A percentile compares a stretch with the other conserved stretches of the same genome.
Evolutionary conservation across 2,888 invertebrate genomes (phyloP).

Genomic region (Drosophila peninsularis): DNA sequence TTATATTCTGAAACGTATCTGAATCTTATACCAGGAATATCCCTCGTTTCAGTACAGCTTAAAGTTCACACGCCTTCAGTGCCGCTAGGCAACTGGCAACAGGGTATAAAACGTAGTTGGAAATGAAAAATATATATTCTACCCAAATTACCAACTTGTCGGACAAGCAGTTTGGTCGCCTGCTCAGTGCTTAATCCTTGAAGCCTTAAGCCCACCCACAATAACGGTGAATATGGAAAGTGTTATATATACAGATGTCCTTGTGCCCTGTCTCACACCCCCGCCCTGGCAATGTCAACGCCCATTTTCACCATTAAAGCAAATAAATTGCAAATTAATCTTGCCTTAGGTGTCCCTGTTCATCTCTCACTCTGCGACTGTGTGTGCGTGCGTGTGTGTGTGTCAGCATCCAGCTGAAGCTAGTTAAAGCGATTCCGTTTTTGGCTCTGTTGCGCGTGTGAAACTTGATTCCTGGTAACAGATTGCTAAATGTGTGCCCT

Average conservation of each 20-base stretch:
- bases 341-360: conserved; percentile 62
- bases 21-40: neutral
- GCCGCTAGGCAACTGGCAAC: neutral
- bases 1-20: neutral
- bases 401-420: conserved; percentile 13
- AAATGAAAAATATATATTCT: conserved; percentile 58
- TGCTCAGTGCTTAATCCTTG: conserved; percentile 5
- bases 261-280: neutral
- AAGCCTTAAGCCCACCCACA: conserved; percentile 7
- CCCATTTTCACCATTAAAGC: conserved; percentile 66
- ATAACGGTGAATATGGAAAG: conserved; percentile 34
- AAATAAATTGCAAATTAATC: conserved; percentile 81
- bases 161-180: conserved; percentile 27
- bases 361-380: conserved; percentile 9
- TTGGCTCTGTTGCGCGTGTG: conserved; percentile 24
- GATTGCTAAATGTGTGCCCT: conserved; percentile 16
- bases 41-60: neutral
- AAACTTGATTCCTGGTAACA: conserved; percentile 25
- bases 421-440: conserved; percentile 61
- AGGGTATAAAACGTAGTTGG: conserved; percentile 36
- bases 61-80: neutral
- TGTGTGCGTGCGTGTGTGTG: conserved; percentile 4
- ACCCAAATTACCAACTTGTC: conserved; percentile 57
- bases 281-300: conserved; percentile 13
- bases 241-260: conserved; percentile 49